Conservation (phyloP, 2,888 invertebrate genomes). For the Mylabris sibirica region DNA sequence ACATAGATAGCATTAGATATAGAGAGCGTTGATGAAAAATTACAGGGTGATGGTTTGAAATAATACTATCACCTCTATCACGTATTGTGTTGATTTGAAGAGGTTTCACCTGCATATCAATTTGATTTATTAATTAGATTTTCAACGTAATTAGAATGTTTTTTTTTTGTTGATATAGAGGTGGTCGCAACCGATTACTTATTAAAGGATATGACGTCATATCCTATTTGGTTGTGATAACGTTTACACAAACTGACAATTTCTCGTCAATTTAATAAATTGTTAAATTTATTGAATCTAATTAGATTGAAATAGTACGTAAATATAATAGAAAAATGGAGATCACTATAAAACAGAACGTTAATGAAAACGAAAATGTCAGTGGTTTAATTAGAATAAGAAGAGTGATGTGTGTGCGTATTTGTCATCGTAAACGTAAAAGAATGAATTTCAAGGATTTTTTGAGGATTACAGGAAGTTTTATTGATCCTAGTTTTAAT, state of each 20-base stretch:
- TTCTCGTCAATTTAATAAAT: conserved; percentile 23
- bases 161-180: conserved; percentile 5
- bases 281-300: conserved; percentile 5
- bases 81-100: not conserved
- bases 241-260: conserved; percentile 23
- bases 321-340: not conserved
- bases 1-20: too few species aligned
- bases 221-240: conserved; percentile 31
- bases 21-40: too few species aligned
- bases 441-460: conserved; percentile 10
- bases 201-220: conserved; percentile 36
- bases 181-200: conserved; percentile 17
- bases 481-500: not conserved
- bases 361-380: conserved; percentile 10
- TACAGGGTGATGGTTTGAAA: too few species aligned
- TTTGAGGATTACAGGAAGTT: conserved; percentile 12
- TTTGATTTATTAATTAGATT: not conserved
- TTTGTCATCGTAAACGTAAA: not conserved
- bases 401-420: not conserved
- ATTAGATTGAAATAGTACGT: not conserved
- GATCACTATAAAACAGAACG: not conserved
- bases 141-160: not conserved
- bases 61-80: too few species aligned
- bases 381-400: conserved; percentile 6
- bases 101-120: not conserved